Evolutionary conservation across 2,113 vertebrate species (phyloP).

Genomic region (Turnix velox): DNA sequence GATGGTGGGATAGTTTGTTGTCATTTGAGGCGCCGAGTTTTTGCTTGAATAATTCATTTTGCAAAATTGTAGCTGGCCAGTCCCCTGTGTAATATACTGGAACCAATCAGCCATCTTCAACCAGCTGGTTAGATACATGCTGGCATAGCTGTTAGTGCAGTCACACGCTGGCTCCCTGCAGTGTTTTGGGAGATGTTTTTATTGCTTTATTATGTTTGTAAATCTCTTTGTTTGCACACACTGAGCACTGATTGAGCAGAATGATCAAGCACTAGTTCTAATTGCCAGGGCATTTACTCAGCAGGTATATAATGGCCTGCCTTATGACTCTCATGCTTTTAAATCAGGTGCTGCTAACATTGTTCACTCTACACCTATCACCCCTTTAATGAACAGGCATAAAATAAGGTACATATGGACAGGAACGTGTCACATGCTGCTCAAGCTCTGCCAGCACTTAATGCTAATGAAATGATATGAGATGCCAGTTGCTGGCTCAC

Average conservation of each 20-base stretch:
- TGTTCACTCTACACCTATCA: constrained; percentile 16
- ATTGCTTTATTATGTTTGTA: constrained; percentile 52
- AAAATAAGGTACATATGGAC: neutral
- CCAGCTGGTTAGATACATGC: neutral
- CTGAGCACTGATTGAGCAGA: constrained; percentile 23
- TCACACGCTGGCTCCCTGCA: neutral
- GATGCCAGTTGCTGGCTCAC: constrained; percentile 22
- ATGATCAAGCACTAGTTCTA: neutral
- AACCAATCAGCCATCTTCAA: constrained; percentile 49
- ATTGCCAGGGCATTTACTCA: neutral
- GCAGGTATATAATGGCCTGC: neutral
- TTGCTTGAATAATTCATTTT: constrained; percentile 17
- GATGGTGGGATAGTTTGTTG: neutral
- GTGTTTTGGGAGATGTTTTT: constrained; percentile 39
- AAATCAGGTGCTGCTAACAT: neutral
- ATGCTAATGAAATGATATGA: constrained; percentile 15
- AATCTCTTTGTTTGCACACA: constrained; percentile 39
- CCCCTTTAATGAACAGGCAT: neutral
- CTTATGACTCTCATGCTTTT: neutral
- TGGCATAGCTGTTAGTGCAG: neutral
- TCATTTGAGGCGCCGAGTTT: neutral
- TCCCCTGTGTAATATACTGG: constrained; percentile 44
- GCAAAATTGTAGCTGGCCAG: constrained; percentile 30
- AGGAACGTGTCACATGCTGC: neutral
- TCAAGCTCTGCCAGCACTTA: constrained; percentile 7